Evolutionary conservation across 2,888 invertebrate genomes (phyloP).

Genomic region (Ochropleura leucogaster): DNA sequence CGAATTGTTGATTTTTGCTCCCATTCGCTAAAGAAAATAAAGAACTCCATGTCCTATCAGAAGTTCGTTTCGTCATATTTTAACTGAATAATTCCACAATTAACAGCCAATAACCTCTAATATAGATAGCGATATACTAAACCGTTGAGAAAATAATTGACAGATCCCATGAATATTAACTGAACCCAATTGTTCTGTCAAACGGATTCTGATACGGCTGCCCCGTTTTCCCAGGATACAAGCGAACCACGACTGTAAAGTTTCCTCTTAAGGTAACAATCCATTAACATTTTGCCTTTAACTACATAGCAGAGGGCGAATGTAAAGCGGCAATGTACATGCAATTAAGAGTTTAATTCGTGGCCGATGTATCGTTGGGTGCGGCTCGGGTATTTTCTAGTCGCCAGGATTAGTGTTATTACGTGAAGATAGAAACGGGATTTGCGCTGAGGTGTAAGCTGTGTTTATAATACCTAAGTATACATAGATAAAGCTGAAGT

Average conservation of each 20-base stretch:
- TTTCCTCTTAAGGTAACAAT: conserved; percentile 81
- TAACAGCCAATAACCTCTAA: conserved; percentile 57
- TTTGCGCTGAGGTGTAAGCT: conserved; percentile 61
- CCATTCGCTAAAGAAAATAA: neutral
- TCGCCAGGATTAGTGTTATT: conserved; percentile 66
- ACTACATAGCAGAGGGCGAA: conserved; percentile 78
- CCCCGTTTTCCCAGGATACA: conserved; percentile 74
- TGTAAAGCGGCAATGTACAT: conserved; percentile 75
- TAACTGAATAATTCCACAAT: conserved; percentile 53
- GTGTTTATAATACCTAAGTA: conserved; percentile 55
- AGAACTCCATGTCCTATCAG: neutral
- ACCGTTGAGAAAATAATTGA: conserved; percentile 73
- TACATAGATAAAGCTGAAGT: conserved; percentile 42
- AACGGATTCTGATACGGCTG: conserved; percentile 72
- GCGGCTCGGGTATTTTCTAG: conserved; percentile 58
- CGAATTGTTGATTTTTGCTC: neutral
- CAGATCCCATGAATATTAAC: conserved; percentile 78
- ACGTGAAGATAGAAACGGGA: conserved; percentile 65
- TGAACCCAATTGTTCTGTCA: conserved; percentile 80
- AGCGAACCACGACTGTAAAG: conserved; percentile 66
- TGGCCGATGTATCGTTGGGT: conserved; percentile 50
- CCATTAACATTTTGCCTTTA: conserved; percentile 84
- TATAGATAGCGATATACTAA: conserved; percentile 52
- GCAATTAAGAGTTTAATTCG: conserved; percentile 75
- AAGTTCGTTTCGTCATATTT: conserved; percentile 22